Percentiles rank a stretch among this genome's conserved stretches.
Conservation (phyloP, 1,140 invertebrate species). For the Drosophila kurseongensis region DNA sequence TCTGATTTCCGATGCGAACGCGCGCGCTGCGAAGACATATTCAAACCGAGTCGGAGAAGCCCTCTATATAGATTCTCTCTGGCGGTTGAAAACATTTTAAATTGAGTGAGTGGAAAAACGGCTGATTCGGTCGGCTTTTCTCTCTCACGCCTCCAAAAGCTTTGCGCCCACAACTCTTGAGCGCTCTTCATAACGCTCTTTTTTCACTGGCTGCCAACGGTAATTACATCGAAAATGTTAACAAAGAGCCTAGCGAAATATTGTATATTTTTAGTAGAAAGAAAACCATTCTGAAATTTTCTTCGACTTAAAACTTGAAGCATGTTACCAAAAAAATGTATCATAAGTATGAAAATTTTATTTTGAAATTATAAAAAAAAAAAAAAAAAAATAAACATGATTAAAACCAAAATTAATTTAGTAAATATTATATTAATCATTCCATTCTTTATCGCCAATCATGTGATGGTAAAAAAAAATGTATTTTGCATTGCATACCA, state of each 20-base stretch:
- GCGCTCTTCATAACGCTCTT: neutral
- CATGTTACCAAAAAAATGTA: too few relatives aligned
- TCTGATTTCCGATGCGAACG: conserved; percentile 35
- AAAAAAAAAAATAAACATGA: too few relatives aligned
- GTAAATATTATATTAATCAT: too few relatives aligned
- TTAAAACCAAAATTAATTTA: too few relatives aligned
- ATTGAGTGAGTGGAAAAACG: conserved; percentile 26
- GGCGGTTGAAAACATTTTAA: conserved; percentile 8
- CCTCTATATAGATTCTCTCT: conserved; percentile 37
- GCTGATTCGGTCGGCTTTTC: conserved; percentile 4
- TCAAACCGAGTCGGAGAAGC: conserved; percentile 28
- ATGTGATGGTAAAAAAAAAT: too few relatives aligned
- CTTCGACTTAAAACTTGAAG: too few relatives aligned
- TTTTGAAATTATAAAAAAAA: too few relatives aligned
- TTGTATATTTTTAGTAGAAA: neutral
- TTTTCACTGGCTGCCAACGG: neutral
- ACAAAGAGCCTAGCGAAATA: neutral
- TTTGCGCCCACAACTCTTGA: conserved; percentile 10
- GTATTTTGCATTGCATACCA: too few relatives aligned
- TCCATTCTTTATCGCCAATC: too few relatives aligned
- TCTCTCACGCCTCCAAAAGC: conserved; percentile 12
- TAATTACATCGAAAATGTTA: neutral
- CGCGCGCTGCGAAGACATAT: conserved; percentile 60
- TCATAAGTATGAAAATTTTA: too few relatives aligned
- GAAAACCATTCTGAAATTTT: too few relatives aligned